Base-by-base conservation (phyloP, 2,888 invertebrate genomes). In the Microctonus aethiopoides region DNA sequence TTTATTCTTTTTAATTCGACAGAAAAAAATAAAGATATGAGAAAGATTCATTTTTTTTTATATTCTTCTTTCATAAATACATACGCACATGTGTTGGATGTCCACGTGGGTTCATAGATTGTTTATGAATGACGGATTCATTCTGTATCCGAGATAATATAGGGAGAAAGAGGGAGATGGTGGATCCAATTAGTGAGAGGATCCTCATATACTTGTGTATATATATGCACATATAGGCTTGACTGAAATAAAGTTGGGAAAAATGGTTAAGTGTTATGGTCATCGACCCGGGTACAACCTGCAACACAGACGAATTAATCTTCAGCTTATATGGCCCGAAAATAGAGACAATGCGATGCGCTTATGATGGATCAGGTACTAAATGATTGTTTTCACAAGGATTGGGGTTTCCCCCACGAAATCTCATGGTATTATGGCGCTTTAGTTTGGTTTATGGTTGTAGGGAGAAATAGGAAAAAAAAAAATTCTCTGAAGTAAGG, bases 361-460 rank as follows among this genome's bases (percentile, higher is more conserved):
- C n/a, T 56, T 51, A 74, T 81, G 81, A 83, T 82, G 83, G 81
- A 82, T 83, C 82, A 80, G 80, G 80, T 79, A 83, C 81, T 83
- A 82, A 83, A 83, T 75, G 83, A 69, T 84, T 84, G 83, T 84
- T 83, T 84, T 82, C 79, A 81, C 78, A 83, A 84, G 84, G 82
- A 84, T 84, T 82, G 80, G 78, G 73, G 72, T 69, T 77, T 52
- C 61, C 70, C 22, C 61, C 46, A 60, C 34, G n/a, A n/a, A 39
- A 41, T n/a, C 39, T 10, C 32, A 26, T 57, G 11, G 16, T 57
- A 57, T 16, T 57, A 39, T 39, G n/a, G 13, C 39, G 39, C 39
- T 39, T 39, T 13, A 39, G 39, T n/a, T 32, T 26, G n/a, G 34
- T n/a, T 32, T 16, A 29, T 3, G 32, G 57, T 32, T 16, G 3